phyloP scores from a whole-genome alignment of 2,797 vertebrate genomes.

The Scleropages formosus region DNA sequence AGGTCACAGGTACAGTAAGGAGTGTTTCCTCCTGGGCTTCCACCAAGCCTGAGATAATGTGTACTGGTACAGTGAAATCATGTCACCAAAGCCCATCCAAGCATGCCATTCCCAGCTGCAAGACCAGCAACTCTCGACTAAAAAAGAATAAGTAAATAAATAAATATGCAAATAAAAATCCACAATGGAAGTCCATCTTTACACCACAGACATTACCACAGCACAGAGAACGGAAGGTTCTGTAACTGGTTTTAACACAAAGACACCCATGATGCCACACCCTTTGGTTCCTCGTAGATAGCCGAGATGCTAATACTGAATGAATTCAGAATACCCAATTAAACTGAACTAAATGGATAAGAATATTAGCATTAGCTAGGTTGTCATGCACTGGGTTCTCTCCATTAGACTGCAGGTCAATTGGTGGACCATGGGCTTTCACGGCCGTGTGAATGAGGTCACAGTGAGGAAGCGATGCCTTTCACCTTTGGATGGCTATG shows the following conservation, averaged over 20 bases:
- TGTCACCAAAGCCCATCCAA: slow-evolving; percentile 48
- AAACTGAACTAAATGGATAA: background rate
- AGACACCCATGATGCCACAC: slow-evolving; percentile 7
- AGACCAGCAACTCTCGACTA: background rate
- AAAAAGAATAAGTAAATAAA: slow-evolving; percentile 48
- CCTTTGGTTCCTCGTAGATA: slow-evolving; percentile 31
- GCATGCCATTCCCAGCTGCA: slow-evolving; percentile 49
- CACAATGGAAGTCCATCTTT: slow-evolving; percentile 56
- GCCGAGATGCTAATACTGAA: slow-evolving; percentile 46
- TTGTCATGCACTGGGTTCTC: background rate
- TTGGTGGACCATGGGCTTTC: slow-evolving; percentile 58
- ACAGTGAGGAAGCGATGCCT: slow-evolving; percentile 49
- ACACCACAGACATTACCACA: slow-evolving; percentile 55
- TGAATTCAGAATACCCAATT: background rate
- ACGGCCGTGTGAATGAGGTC: slow-evolving; percentile 47
- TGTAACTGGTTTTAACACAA: slow-evolving; percentile 29
- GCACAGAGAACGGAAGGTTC: slow-evolving; percentile 48
- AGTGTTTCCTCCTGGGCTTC: slow-evolving; percentile 52
- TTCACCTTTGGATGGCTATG: slow-evolving; percentile 48
- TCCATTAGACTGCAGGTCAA: background rate
- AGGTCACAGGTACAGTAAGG: slow-evolving; percentile 60
- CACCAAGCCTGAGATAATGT: slow-evolving; percentile 57
- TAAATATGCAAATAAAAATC: slow-evolving; percentile 37
- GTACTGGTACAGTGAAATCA: slow-evolving; percentile 51
- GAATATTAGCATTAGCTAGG: background rate